Base-by-base conservation (phyloP, 2,113 vertebrate genomes). In the Bos javanicus region DNA sequence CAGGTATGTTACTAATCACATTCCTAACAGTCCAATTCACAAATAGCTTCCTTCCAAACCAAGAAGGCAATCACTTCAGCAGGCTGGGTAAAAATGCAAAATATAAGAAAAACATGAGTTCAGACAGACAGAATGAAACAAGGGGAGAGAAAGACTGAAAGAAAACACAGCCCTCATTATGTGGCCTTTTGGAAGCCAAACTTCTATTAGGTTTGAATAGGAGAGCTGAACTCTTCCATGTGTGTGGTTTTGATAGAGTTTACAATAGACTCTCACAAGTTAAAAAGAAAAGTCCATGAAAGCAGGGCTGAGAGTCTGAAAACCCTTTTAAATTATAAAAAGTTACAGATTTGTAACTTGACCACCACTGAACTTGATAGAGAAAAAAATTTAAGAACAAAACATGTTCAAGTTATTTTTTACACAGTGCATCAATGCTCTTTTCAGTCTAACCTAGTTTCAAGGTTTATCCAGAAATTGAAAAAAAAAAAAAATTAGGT, bases 381-480 rank as follows among this genome's bases (percentile, higher is more conserved):
- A 56, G 21, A 3, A 50, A 62, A 94, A 88, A 87, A 62, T 19
- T 81, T 87, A 56, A 97, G 50, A 91, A 94, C 54, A 95, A 96
- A 96, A 56, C 16, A 93, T 60, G 39, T 74, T 83, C 36, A 80
- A 91, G 30, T 78, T 92, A 57, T 96, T 92, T 98, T 97, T 96
- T 59, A 95, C 23, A 91, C 30, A 26, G 48, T 48, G 93, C 91
- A 93, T 86, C 90, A 81, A 87, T 78, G 46, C 17, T 85, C 59
- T 94, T 84, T 54, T 95, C 76, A 67, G 16, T 89, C 83, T 97
- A 97, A 94, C 95, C 95, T 96, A 97, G 36, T 98, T 97, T 95
- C 86, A 96, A 89, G 48, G 74, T 93, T 91, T 87, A 95, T 74
- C 62, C 43, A 95, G 78, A 96, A 97, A 94, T 0, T 95, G 15